Evolutionary conservation across 2,888 invertebrate genomes (phyloP).

Genomic region (Adineta ricciae): DNA sequence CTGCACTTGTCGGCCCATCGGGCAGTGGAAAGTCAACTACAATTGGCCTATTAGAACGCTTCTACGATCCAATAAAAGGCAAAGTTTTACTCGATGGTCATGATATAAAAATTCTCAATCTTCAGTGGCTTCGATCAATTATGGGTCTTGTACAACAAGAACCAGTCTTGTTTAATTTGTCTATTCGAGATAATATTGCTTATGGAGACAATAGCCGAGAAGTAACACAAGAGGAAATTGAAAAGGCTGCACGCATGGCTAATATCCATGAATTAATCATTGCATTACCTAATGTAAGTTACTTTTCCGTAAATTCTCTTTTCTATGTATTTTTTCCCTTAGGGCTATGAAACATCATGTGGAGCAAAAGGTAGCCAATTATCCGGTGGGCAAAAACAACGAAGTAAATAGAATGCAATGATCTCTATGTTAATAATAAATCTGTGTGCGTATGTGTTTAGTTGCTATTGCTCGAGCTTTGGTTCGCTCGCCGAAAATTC

Average conservation of each 20-base stretch:
- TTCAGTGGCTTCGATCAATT: constrained; percentile 62
- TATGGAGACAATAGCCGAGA: constrained; percentile 71
- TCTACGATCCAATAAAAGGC: constrained; percentile 30
- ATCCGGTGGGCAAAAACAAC: constrained; percentile 30
- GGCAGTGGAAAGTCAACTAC: constrained; percentile 34
- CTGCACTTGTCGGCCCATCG: constrained; percentile 33
- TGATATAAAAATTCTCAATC: constrained; percentile 60
- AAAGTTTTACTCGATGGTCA: constrained; percentile 42
- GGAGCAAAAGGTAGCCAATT: constrained; percentile 30
- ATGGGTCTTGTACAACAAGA: constrained; percentile 86
- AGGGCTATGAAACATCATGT: constrained; percentile 26
- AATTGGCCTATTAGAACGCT: constrained; percentile 23
- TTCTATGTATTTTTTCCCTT: neutral
- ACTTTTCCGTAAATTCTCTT: neutral
- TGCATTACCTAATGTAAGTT: constrained; percentile 17
- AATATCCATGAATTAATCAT: constrained; percentile 27
- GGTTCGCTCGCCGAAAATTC: constrained; percentile 25
- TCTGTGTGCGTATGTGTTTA: neutral
- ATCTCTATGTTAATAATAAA: neutral
- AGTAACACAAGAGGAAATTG: constrained; percentile 38
- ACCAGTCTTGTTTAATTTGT: constrained; percentile 75
- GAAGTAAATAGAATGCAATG: constrained; percentile 16
- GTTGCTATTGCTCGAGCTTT: constrained; percentile 28
- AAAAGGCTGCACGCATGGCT: constrained; percentile 19
- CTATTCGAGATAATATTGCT: constrained; percentile 77